These are phyloP conservation scores for Portunus trituberculatus DNA, from an alignment of 1,140 invertebrate genomes.

Conservation along the genomic window DNA sequence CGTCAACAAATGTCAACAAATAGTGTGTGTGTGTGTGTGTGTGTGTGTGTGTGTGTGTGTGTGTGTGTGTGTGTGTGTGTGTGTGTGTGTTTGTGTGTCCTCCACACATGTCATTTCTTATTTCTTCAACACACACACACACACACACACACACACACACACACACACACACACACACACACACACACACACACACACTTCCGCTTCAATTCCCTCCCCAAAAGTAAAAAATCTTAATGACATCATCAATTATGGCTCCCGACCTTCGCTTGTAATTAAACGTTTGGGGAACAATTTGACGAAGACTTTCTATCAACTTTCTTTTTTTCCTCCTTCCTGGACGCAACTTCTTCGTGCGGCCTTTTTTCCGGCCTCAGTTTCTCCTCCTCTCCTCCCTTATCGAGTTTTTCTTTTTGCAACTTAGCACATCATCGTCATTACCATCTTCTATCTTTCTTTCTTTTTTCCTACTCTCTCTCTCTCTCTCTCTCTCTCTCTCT, in stretches of 20 bases:
- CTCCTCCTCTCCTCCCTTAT: neutral
- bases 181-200: neutral
- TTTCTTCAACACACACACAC: neutral
- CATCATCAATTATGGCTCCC: neutral
- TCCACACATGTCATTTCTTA: no score
- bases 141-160: slow-evolving; percentile 1
- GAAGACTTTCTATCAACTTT: neutral
- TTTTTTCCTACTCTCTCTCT: no score
- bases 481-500: neutral
- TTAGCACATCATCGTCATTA: no score
- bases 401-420: no score
- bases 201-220: no score
- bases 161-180: slow-evolving; percentile 1
- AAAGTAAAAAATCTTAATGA: neutral
- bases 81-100: neutral
- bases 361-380: neutral
- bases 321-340: neutral
- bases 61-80: slow-evolving; percentile 43
- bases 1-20: slow-evolving; percentile 13
- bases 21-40: slow-evolving; percentile 20
- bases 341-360: neutral
- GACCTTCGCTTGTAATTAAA: neutral
- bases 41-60: slow-evolving; percentile 27
- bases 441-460: no score
- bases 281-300: neutral